Percentiles rank a stretch among this genome's conserved stretches.
Evolutionary conservation across 2,888 invertebrate genomes (phyloP).

Genomic region (Aleiodes alternator): DNA sequence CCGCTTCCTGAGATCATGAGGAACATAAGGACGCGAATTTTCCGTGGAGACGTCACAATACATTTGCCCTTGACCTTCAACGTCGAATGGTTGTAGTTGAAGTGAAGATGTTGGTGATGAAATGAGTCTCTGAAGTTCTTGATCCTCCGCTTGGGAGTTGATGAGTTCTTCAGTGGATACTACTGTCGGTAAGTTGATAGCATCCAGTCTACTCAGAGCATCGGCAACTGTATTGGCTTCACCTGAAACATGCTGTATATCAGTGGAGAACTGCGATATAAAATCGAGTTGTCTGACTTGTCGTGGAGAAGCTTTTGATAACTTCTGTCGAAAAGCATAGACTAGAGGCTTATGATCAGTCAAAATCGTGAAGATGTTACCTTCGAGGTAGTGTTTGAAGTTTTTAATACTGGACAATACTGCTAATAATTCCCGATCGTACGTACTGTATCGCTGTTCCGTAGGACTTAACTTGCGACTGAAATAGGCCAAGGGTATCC

Average conservation of each 20-base stretch:
- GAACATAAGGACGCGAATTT: conserved; percentile 54
- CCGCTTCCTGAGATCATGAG: background rate
- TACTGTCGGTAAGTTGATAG: conserved; percentile 20
- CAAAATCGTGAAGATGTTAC: conserved; percentile 44
- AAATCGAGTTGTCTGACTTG: conserved; percentile 12
- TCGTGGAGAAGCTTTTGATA: conserved; percentile 12
- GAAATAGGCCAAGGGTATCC: conserved; percentile 51
- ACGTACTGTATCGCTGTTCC: conserved; percentile 59
- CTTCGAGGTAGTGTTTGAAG: conserved; percentile 57
- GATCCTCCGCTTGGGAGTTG: background rate
- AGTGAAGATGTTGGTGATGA: no score
- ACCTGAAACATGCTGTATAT: conserved; percentile 11
- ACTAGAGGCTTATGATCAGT: conserved; percentile 48
- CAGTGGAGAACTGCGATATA: conserved; percentile 30
- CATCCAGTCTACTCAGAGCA: conserved; percentile 30
- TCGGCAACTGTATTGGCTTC: conserved; percentile 15
- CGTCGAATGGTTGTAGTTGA: no score
- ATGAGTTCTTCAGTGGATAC: background rate
- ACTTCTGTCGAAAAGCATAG: conserved; percentile 17
- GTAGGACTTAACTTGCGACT: conserved; percentile 54
- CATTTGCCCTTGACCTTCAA: conserved; percentile 28
- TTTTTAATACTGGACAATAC: conserved; percentile 56
- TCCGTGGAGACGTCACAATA: conserved; percentile 49
- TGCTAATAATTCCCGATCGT: conserved; percentile 45
- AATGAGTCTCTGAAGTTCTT: background rate